Evolutionary conservation across 2,888 invertebrate species (phyloP).

Genomic region (Pammene aurita): DNA sequence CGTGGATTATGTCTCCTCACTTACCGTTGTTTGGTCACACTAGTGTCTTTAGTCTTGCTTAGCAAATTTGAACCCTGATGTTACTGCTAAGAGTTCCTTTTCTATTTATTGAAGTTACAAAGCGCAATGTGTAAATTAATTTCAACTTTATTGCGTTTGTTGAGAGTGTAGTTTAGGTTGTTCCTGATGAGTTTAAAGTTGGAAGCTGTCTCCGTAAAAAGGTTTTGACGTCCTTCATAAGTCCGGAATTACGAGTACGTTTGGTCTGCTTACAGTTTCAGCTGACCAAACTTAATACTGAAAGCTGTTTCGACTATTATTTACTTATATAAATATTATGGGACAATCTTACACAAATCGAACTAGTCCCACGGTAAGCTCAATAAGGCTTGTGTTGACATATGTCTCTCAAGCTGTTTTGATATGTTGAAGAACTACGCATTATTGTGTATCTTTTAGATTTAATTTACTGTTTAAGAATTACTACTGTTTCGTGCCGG

Average conservation of each 20-base stretch:
- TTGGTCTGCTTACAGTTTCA: constrained; percentile 19
- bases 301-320: not conserved
- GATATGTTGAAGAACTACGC: too few species aligned
- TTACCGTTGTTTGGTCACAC: constrained; percentile 59
- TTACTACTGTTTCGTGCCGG: too few species aligned
- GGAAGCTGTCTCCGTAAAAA: constrained; percentile 12
- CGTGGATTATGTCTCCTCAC: constrained; percentile 64
- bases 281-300: constrained; percentile 10
- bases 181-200: constrained; percentile 14
- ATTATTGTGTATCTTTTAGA: too few species aligned
- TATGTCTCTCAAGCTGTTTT: too few species aligned
- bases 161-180: constrained; percentile 5
- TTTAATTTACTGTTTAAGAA: too few species aligned
- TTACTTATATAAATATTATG: not conserved
- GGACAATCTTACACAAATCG: too few species aligned
- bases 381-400: too few species aligned
- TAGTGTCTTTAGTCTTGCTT: constrained; percentile 45
- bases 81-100: not conserved
- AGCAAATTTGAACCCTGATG: not conserved
- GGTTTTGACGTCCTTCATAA: constrained; percentile 14
- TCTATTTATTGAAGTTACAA: not conserved
- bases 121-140: constrained; percentile 14
- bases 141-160: constrained; percentile 20
- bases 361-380: too few species aligned
- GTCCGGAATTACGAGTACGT: constrained; percentile 24